These are phyloP conservation scores for Callosobruchus maculatus DNA, from an alignment of 2,888 invertebrate genomes.

Conservation along the genomic window DNA sequence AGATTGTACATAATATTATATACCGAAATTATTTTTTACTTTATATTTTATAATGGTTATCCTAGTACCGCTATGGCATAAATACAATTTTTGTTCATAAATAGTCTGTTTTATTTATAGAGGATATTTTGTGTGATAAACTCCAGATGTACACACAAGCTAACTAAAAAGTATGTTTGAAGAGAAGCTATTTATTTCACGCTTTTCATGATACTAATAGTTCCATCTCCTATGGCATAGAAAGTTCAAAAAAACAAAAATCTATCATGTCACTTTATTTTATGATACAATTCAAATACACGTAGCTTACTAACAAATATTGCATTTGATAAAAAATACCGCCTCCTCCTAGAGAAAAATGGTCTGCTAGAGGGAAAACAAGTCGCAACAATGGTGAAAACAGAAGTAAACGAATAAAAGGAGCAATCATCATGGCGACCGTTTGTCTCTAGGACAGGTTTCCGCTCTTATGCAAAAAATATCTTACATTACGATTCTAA, in stretches of 20 bases:
- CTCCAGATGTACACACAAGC: too few relatives aligned
- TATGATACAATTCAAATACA: constrained; percentile 48
- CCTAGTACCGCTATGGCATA: neutral
- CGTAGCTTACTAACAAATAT: constrained; percentile 47
- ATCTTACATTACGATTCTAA: neutral
- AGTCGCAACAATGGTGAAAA: neutral
- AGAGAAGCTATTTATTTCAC: too few relatives aligned
- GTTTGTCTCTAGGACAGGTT: neutral
- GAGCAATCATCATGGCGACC: neutral
- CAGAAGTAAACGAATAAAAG: neutral
- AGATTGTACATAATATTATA: neutral
- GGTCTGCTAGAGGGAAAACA: neutral
- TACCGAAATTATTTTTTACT: constrained; percentile 5
- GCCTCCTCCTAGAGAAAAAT: constrained; percentile 12
- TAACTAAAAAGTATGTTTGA: too few relatives aligned
- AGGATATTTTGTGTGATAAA: neutral
- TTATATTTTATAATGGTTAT: constrained; percentile 3
- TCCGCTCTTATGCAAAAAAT: neutral
- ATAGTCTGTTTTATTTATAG: neutral
- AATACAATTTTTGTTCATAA: neutral
- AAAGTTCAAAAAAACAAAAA: neutral
- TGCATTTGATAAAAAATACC: constrained; percentile 45
- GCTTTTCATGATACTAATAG: constrained; percentile 6
- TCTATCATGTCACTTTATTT: constrained; percentile 29
- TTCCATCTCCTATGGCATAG: too few relatives aligned